Conservation (phyloP, 2,113 vertebrate species). For the Castor canadensis region DNA sequence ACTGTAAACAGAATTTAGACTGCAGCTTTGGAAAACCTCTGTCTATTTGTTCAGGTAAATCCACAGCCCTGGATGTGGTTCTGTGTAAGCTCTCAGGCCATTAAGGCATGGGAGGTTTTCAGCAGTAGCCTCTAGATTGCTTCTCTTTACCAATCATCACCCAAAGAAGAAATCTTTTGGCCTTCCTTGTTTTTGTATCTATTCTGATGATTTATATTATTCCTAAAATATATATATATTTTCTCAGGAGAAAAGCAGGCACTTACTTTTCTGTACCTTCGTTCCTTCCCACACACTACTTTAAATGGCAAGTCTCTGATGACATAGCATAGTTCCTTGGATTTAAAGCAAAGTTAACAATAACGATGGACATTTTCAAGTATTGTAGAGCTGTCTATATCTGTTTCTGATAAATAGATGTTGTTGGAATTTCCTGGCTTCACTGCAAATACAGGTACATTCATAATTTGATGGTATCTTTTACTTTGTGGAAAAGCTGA, state of each 20-base stretch:
- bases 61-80: conserved; percentile 73
- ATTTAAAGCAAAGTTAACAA: not conserved
- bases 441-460: not conserved
- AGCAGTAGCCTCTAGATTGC: not conserved
- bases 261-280: not conserved
- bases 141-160: not conserved
- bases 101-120: not conserved
- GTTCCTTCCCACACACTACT: not conserved
- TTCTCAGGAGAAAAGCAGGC: not conserved
- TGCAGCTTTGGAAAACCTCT: conserved; percentile 79
- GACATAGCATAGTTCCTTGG: not conserved
- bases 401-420: not conserved
- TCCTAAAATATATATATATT: not conserved
- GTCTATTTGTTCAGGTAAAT: conserved; percentile 73
- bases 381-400: not conserved
- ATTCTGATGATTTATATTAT: not conserved
- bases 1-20: conserved; percentile 80
- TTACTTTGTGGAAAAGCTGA: not conserved
- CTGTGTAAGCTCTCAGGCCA: conserved; percentile 63
- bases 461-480: not conserved
- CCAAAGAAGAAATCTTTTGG: not conserved
- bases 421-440: not conserved
- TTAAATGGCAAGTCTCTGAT: not conserved
- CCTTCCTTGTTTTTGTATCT: not conserved
- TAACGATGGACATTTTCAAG: not conserved